phyloP scores from a whole-genome alignment of 2,113 vertebrate genomes.

The Pseudopipra pipra region DNA sequence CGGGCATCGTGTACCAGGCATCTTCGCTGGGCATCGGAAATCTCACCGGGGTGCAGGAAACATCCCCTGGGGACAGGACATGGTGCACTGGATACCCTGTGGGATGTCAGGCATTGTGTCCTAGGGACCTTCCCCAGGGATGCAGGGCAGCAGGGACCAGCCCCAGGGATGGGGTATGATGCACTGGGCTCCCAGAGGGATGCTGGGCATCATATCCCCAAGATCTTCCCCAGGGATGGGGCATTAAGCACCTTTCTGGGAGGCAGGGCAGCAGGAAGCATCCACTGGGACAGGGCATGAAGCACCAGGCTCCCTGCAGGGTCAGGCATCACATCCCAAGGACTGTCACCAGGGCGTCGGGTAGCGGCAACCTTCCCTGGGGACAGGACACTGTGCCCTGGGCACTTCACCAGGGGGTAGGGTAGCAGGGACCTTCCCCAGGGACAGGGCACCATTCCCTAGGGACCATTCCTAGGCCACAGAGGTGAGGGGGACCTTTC shows the following conservation, averaged over 20 bases:
- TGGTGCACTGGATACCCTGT: too few relatives aligned
- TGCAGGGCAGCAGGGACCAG: background rate
- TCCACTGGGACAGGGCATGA: background rate
- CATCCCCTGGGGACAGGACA: background rate
- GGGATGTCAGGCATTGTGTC: background rate
- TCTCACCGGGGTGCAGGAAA: background rate
- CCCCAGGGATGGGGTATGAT: background rate
- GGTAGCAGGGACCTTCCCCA: background rate
- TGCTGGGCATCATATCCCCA: too few relatives aligned
- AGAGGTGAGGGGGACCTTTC: background rate
- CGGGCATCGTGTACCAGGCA: too few relatives aligned
- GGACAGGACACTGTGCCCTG: background rate
- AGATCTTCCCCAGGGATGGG: background rate
- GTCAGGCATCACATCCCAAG: background rate
- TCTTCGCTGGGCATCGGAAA: background rate
- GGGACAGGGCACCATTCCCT: background rate
- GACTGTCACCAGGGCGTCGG: background rate
- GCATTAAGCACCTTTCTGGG: background rate
- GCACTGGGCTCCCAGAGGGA: background rate
- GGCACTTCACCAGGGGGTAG: accelerated
- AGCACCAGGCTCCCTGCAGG: background rate
- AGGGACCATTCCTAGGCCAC: background rate
- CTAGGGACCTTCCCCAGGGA: background rate
- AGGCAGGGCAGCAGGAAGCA: background rate
- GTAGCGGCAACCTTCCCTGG: background rate